A percentile compares a stretch with the other conserved stretches of the same genome.
These are phyloP conservation scores for Carassius auratus DNA, from an alignment of 2,113 vertebrate genomes.

Conservation along the genomic window DNA sequence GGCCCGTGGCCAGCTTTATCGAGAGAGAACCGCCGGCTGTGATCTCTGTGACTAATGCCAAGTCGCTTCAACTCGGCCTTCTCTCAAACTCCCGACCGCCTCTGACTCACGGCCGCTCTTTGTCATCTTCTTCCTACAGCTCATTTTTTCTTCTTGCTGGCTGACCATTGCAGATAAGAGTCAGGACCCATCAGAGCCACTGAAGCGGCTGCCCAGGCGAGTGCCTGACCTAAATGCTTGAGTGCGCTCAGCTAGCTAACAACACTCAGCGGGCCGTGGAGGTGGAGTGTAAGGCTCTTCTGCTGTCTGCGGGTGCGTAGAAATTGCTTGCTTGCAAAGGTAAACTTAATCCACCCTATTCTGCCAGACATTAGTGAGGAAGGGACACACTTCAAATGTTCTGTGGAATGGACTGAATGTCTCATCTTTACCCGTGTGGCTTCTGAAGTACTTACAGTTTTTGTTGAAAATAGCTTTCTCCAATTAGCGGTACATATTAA, in stretches of 20 bases:
- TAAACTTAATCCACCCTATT: conserved; percentile 17
- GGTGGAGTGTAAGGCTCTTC: background rate
- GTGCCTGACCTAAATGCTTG: conserved; percentile 43
- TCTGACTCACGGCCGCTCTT: conserved; percentile 28
- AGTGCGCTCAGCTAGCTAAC: conserved; percentile 12
- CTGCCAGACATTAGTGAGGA: conserved; percentile 16
- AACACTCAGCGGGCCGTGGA: background rate
- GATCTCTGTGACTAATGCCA: conserved; percentile 50
- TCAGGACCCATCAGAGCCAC: conserved; percentile 52
- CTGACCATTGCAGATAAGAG: conserved; percentile 55
- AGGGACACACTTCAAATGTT: conserved; percentile 16
- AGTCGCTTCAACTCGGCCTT: conserved; percentile 5
- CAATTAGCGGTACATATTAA: background rate
- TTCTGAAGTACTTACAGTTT: background rate
- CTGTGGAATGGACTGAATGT: background rate
- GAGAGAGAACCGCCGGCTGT: conserved; percentile 21
- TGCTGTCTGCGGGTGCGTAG: background rate
- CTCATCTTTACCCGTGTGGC: background rate
- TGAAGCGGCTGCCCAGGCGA: conserved; percentile 36
- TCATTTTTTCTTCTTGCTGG: conserved; percentile 35
- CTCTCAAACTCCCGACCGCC: conserved; percentile 21
- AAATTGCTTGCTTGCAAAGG: conserved; percentile 27
- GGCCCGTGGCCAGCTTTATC: conserved; percentile 46
- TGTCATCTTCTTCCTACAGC: conserved; percentile 42
- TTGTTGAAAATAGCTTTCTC: background rate